Percentiles rank a stretch among this genome's conserved stretches.
Evolutionary conservation across 2,113 vertebrate genomes (phyloP).

Genomic region (Aegithalos caudatus): DNA sequence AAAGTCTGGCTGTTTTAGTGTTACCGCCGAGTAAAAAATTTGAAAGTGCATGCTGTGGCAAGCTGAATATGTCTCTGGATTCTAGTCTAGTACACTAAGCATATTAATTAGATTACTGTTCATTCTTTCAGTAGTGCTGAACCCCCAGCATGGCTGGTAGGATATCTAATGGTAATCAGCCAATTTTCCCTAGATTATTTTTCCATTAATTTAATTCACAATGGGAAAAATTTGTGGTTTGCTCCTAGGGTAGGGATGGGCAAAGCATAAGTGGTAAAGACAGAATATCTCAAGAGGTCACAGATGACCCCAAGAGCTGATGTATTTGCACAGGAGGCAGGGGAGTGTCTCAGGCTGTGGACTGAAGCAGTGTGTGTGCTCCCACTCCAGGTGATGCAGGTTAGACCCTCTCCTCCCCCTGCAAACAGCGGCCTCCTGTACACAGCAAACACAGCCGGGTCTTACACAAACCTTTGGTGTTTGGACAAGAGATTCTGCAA

Average conservation of each 20-base stretch:
- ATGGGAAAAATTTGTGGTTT: neutral
- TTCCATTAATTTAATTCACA: conserved; percentile 37
- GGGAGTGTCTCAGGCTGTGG: neutral
- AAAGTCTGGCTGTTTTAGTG: conserved; percentile 49
- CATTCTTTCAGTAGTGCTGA: neutral
- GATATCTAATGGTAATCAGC: conserved; percentile 9
- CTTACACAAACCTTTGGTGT: neutral
- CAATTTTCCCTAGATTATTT: conserved; percentile 11
- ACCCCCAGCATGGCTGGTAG: neutral
- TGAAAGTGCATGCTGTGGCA: conserved; percentile 20
- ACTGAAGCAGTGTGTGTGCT: neutral
- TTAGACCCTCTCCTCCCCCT: neutral
- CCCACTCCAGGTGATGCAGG: neutral
- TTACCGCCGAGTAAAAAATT: neutral
- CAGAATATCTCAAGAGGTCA: neutral
- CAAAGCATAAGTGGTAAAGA: neutral
- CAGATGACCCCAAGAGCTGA: neutral
- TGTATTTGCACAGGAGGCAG: neutral
- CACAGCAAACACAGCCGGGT: neutral
- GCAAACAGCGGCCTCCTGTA: neutral
- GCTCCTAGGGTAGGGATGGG: neutral
- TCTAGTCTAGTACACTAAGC: conserved; percentile 6
- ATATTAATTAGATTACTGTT: conserved; percentile 55
- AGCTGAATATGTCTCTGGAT: neutral
- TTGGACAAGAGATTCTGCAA: neutral